phyloP scores from a whole-genome alignment of 2,113 vertebrate genomes.

The Syngnathus scovelli region DNA sequence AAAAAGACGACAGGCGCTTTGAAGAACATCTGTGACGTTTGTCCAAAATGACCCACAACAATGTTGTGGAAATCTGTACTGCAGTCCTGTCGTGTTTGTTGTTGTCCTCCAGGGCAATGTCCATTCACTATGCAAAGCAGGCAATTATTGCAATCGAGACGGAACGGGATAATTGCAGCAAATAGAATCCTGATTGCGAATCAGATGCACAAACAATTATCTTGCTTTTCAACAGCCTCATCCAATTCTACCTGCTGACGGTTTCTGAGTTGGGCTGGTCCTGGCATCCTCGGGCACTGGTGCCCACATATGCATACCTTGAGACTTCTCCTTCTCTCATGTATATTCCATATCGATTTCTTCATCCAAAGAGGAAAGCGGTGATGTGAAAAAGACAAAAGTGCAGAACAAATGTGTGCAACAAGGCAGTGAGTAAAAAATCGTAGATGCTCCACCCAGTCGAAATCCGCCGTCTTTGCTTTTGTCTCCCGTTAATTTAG shows the following conservation, averaged over 20 bases:
- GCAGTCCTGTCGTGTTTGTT: conserved; percentile 24
- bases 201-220: conserved; percentile 31
- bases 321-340: conserved; percentile 51
- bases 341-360: conserved; percentile 10
- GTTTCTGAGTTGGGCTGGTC: conserved; percentile 41
- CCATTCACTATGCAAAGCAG: conserved; percentile 66
- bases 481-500: conserved; percentile 54
- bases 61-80: conserved; percentile 17
- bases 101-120: conserved; percentile 40
- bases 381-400: conserved; percentile 35
- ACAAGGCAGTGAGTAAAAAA: conserved; percentile 49
- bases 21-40: conserved; percentile 15
- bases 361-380: conserved; percentile 32
- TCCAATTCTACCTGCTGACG: conserved; percentile 40
- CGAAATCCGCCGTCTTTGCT: conserved; percentile 46
- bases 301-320: conserved; percentile 48
- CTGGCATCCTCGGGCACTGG: conserved; percentile 59
- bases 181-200: conserved; percentile 38
- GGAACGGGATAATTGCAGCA: conserved; percentile 40
- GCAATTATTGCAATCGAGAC: conserved; percentile 49
- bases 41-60: conserved; percentile 10
- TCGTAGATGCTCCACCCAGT: conserved; percentile 39
- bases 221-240: conserved; percentile 29
- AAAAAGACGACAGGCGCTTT: conserved; percentile 46
- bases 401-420: conserved; percentile 30